phyloP scores from a whole-genome alignment of 2,113 vertebrate genomes.

The Cochlearius cochlearius region DNA sequence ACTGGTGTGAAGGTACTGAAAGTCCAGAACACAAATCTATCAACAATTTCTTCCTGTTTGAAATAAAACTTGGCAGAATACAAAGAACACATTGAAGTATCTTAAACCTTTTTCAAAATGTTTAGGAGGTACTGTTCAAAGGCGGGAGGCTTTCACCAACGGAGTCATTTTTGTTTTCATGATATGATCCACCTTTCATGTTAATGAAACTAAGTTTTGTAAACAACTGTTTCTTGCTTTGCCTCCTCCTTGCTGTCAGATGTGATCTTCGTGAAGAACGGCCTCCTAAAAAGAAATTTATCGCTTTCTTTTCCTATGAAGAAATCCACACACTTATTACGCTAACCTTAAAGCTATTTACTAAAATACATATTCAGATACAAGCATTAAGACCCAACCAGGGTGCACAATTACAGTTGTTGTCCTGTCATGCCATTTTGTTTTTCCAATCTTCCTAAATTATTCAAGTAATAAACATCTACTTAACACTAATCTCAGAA shows the following conservation, averaged over 20 bases:
- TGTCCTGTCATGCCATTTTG: background rate
- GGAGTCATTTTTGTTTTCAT: background rate
- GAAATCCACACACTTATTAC: background rate
- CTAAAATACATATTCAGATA: background rate
- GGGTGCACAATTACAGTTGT: background rate
- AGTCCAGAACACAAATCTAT: background rate
- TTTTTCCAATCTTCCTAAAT: background rate
- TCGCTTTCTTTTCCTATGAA: background rate
- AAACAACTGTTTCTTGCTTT: background rate
- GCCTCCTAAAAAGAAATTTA: background rate
- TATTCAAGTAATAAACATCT: background rate
- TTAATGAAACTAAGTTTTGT: background rate
- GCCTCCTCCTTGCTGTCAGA: background rate
- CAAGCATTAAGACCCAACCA: background rate
- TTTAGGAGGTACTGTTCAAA: background rate
- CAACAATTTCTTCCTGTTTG: background rate
- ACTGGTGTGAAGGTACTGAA: background rate
- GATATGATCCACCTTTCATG: background rate
- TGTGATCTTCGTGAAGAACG: background rate
- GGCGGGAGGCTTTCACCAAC: background rate
- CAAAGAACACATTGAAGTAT: background rate
- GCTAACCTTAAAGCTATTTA: background rate
- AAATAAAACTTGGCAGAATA: background rate
- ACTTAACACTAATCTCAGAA: background rate
- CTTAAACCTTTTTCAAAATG: background rate